Evolutionary conservation across 1,140 invertebrate species (phyloP).

Genomic region (Hyles vespertilio): DNA sequence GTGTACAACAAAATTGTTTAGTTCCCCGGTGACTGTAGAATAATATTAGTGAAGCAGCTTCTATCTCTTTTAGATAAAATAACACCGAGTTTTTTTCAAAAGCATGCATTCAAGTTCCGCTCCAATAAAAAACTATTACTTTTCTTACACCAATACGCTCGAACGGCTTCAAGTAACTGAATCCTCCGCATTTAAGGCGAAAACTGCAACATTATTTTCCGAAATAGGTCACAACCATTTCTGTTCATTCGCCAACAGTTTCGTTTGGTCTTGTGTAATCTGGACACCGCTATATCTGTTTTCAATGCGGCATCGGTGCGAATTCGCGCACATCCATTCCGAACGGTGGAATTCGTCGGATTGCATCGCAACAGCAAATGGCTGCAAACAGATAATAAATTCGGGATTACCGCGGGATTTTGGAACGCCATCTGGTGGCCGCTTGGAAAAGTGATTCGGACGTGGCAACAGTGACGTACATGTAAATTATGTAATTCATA

Average conservation of each 20-base stretch:
- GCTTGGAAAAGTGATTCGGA: constrained; percentile 36
- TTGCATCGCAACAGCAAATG: constrained; percentile 40
- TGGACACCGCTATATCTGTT: constrained; percentile 1
- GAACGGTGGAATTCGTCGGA: constrained; percentile 30
- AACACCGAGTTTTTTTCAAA: too few relatives aligned
- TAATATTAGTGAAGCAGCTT: too few relatives aligned
- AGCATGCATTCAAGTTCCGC: not conserved
- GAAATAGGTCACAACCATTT: constrained; percentile 6
- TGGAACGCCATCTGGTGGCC: constrained; percentile 45
- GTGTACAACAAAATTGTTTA: too few relatives aligned
- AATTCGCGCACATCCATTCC: constrained; percentile 43
- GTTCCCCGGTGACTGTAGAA: too few relatives aligned
- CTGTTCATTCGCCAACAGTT: not conserved
- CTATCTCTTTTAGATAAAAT: too few relatives aligned
- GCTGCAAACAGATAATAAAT: constrained; percentile 61
- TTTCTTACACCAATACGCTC: too few relatives aligned
- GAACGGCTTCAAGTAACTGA: too few relatives aligned
- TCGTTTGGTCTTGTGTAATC: constrained; percentile 1
- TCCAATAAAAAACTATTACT: too few relatives aligned
- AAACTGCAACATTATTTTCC: constrained; percentile 1
- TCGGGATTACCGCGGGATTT: constrained; percentile 50
- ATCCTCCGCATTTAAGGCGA: not conserved
- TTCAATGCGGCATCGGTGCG: constrained; percentile 30
- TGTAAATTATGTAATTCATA: constrained; percentile 26
- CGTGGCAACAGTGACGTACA: constrained; percentile 20